Evolutionary conservation across 2,113 vertebrate genomes (phyloP).

Genomic region (Paraplagusia blochii): DNA sequence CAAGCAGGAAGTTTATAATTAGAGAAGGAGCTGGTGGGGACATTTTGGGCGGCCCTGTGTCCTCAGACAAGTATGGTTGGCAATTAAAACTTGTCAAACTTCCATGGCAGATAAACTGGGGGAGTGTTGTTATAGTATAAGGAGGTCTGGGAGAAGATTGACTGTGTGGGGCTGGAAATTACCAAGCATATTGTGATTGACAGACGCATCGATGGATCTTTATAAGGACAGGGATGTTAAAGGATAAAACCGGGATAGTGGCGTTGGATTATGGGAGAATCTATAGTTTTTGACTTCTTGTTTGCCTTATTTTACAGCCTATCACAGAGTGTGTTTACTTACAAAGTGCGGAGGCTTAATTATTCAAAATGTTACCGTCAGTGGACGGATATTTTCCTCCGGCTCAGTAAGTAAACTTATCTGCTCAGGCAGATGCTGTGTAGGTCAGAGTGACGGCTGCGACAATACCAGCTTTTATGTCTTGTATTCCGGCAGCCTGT

Average conservation of each 20-base stretch:
- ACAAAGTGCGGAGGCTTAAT: constrained; percentile 24
- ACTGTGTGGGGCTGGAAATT: constrained; percentile 42
- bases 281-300: constrained; percentile 19
- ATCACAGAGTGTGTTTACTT: constrained; percentile 9
- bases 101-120: constrained; percentile 68
- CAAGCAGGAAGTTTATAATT: constrained; percentile 82
- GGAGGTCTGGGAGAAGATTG: constrained; percentile 54
- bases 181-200: constrained; percentile 6
- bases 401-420: constrained; percentile 44
- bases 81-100: constrained; percentile 79
- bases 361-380: constrained; percentile 46
- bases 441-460: constrained; percentile 17
- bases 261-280: constrained; percentile 12
- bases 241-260: neutral
- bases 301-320: constrained; percentile 7
- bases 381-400: constrained; percentile 39
- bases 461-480: constrained; percentile 16
- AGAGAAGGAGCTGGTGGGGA: constrained; percentile 74
- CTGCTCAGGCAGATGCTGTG: constrained; percentile 33
- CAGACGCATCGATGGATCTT: neutral
- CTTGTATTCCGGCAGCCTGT: constrained; percentile 2
- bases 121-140: constrained; percentile 51
- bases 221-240: neutral
- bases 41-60: constrained; percentile 66
- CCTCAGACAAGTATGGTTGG: constrained; percentile 62